phyloP scores from a whole-genome alignment of 2,113 vertebrate genomes.

The Narcine bancroftii region DNA sequence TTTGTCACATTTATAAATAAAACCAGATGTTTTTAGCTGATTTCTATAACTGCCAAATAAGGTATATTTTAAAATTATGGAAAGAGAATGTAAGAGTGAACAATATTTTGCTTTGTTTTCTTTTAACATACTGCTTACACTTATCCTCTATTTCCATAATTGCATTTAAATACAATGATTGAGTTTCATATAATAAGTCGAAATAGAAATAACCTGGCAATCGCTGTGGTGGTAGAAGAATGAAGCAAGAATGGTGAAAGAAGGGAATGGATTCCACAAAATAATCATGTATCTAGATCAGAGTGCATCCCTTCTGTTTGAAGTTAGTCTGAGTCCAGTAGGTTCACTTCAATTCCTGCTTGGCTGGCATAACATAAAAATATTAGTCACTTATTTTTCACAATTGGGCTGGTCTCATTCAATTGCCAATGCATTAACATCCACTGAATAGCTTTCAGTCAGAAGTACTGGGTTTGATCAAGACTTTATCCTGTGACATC shows the following conservation, averaged over 20 bases:
- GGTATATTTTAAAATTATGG: neutral
- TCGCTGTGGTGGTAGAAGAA: neutral
- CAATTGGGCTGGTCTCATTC: neutral
- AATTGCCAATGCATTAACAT: no score
- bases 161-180: neutral
- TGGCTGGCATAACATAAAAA: neutral
- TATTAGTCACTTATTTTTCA: neutral
- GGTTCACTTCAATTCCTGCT: neutral
- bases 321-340: no score
- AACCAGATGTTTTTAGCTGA: neutral
- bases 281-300: neutral
- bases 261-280: neutral
- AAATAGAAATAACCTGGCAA: neutral
- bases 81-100: neutral
- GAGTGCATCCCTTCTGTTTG: neutral
- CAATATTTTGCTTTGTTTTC: neutral
- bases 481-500: no score
- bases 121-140: no score
- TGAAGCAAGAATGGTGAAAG: neutral
- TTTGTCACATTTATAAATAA: neutral
- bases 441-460: no score
- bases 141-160: no score
- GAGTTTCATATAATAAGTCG: neutral
- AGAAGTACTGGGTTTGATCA: no score
- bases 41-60: slow-evolving; percentile 9